Base-by-base conservation (phyloP, 1,140 invertebrate species). In the Pseudobourletiella spinata region DNA sequence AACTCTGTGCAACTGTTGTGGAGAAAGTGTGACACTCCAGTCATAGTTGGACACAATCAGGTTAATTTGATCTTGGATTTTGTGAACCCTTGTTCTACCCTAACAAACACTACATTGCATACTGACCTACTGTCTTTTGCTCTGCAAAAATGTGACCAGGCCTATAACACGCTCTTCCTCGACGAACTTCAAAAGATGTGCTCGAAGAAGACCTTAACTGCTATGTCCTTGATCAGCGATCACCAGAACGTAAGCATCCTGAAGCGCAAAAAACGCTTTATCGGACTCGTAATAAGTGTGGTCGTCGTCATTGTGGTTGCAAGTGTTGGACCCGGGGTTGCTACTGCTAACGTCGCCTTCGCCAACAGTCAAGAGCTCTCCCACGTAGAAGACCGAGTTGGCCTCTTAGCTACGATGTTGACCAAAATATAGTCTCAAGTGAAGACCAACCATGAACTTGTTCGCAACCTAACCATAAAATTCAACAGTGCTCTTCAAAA, bases 131-230 rank as follows among this genome's bases (percentile, higher is more conserved):
- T 15, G 20, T 8, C 6, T 26, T 8, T 6, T 26, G 51, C 51
- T 25, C 14, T 24, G 4, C 4, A 6, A 1, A 2, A 48, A 11
- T 59, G 57, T n/a, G 35, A 57, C 2, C 20, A 3, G 0, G 32
- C 42, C 1, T 59, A 59, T 48, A 1, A 59, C 1, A 14, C 24
- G 1, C 2, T 60, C 2, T 51, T 60, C 22, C 15, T 32, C 2
- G 8, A 51, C 15, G 48, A 60, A 25, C 16, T 60, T 2, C 29
- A 51, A 39, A 35, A 32, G 22, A 42, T 60, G 29, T 60, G 58
- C 18, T 32, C 58, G 1, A 24, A 6, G 22, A 18, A n/a, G 14
- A 55, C 20, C 6, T 26, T n/a, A n/a, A n/a, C n/a, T n/a, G n/a
- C n/a, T n/a, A n/a, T n/a, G n/a, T n/a, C n/a, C n/a, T n/a, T n/a